Evolutionary conservation across 2,888 invertebrate genomes (phyloP), one percentile per base, ranked within the genome.

Genomic region (Latheticus oryzae): DNA sequence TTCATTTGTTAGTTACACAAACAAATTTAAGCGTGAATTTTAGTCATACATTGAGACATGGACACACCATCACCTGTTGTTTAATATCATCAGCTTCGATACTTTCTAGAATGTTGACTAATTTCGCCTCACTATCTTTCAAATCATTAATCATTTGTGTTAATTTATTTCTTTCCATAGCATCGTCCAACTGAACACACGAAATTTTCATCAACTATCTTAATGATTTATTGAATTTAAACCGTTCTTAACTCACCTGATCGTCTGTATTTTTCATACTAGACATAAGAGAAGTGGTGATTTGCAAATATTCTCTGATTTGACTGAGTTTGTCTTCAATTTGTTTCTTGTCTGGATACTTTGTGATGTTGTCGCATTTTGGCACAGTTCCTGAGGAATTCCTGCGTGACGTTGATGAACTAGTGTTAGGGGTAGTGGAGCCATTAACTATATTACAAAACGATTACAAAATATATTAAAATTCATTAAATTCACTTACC

Each of bases 281-380:
- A 51, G 87, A 86, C 75, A 89, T 88, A 61, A 89, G 81, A 1
- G 85, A 84, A 15, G 87, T 84, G 2, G 88, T 89, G 23, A 88
- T 85, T 69, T 85, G 82, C 59, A 89, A 87, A 72, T 89, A 89
- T 71, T 89, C 89, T 38, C 87, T 79, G 61, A 90, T 89, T 77
- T 89, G 88, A 56, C 85, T 85, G 9, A 90, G 79, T 37, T 88
- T 83, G 19, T 85, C 84, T 69, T 89, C 87, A 26, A 90, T 87
- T 45, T 88, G 85, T 12, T 83, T 84, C 42, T 87, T 84, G 64
- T 88, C 87, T 3, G 87, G 87, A 77, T 84, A 85, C 68, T 78
- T 79, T 16, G 73, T 71, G 26, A 78, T 71, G 67, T 79, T 79
- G 61, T 79, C 78, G 68, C 77, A 78, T 65, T 77, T 78, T 9